Conservation (phyloP, 2,113 vertebrate genomes). For the Lota lota region DNA sequence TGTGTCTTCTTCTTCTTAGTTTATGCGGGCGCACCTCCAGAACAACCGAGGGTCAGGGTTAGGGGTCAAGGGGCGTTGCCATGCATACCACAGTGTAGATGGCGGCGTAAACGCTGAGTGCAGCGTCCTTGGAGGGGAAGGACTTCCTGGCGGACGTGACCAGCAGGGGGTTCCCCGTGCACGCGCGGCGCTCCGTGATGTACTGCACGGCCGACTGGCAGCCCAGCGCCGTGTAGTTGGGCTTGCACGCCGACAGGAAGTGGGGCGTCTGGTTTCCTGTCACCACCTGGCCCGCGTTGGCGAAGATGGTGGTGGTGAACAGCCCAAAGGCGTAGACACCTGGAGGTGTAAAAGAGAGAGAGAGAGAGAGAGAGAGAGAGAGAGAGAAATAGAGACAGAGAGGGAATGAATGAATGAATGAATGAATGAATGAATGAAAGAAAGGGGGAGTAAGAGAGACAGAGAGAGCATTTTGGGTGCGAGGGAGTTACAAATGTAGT, state of each 20-base stretch:
- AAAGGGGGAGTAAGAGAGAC: background rate
- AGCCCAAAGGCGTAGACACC: conserved; percentile 89
- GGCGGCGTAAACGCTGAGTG: conserved; percentile 82
- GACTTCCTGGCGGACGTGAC: conserved; percentile 83
- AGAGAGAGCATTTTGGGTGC: no score
- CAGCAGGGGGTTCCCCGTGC: conserved; percentile 80
- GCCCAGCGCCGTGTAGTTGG: conserved; percentile 88
- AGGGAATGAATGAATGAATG: background rate
- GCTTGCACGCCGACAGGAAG: conserved; percentile 86
- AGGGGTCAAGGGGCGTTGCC: no score
- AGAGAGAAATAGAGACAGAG: background rate
- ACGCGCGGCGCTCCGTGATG: conserved; percentile 80
- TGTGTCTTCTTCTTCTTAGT: no score
- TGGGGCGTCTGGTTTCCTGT: conserved; percentile 88
- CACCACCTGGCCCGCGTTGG: conserved; percentile 88
- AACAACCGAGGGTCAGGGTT: no score
- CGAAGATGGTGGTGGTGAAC: conserved; percentile 88
- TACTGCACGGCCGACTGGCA: conserved; percentile 80
- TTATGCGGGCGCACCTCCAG: no score
- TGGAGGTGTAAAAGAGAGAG: conserved; percentile 34
- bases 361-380: background rate
- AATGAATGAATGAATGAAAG: background rate
- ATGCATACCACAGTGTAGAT: conserved; percentile 83
- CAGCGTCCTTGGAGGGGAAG: conserved; percentile 88
- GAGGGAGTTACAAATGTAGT: no score